Base-by-base conservation (phyloP, 1,140 invertebrate species). In the Saxidomus purpurata region DNA sequence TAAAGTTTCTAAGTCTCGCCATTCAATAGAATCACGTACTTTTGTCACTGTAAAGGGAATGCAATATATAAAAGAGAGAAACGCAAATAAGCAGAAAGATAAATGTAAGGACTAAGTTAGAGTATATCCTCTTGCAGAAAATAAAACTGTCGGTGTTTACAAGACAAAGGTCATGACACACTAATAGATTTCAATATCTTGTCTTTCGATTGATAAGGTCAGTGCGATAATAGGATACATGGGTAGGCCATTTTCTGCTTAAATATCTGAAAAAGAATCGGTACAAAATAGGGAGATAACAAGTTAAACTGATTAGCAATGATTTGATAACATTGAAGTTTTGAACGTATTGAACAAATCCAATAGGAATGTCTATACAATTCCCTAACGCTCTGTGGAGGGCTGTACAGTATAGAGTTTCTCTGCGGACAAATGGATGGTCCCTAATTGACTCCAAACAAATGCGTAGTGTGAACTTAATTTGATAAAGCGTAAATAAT, bases 381-480 rank as follows among this genome's bases (percentile, higher is more conserved):
- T 8, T 4, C 59, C 25, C 28, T 28, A 28, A n/a, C 25, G 34
- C 43, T 59, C 47, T 43, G 49, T 52, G 76, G 47, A n/a, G 43
- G 31, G 36, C 28, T 28, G 22, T 34, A 31, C 3, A 2, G 49
- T 55, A 79, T 79, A 31, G n/a, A 52, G 47, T 85, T 85, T 34
- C 67, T 9, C 17, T 19, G 47, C 25, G 25, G 52, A 85, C 83
- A 85, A 85, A 74, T 74, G 34, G 83, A 85, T 85, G 83, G 69
- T 74, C 40, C 67, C 28, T 74, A 85, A 85, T 85, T 85, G 67
- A 74, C 63, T 49, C 28, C 11, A 85, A 85, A 85, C 83, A 74
- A 71, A 85, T 74, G 40, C 4, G n/a, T 59, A 71, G 83, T 74
- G 67, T 38, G 43, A 74, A 47, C 40, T 28, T 85, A 76, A 85